Evolutionary conservation across 2,113 vertebrate species (phyloP), one percentile per base, ranked within the genome.

Genomic region (Heteronetta atricapilla): DNA sequence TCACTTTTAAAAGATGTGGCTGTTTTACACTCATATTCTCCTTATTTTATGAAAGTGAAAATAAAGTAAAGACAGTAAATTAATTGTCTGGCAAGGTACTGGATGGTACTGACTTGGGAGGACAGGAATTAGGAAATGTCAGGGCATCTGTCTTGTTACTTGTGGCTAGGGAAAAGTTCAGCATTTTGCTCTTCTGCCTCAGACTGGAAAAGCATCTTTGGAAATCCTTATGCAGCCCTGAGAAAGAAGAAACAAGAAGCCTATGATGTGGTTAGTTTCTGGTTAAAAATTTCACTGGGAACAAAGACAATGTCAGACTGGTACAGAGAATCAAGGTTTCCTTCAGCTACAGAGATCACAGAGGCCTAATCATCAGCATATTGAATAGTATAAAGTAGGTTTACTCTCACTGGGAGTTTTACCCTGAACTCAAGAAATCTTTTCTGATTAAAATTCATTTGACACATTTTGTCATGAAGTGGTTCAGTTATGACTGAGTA

Each of bases 331-430:
- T 68, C 20, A 34, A 78, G 76, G 5, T 81, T 90, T 81, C 31
- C 53, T 84, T 84, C 67, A 85, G 13, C 22, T 66, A 44, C 34
- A 69, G 70, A 72, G 80, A 72, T 92, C 26, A 79, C 8, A 12
- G 38, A 86, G 34, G 18, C 23, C 64, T 83, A 70, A 72, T 84
- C 64, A 72, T 67, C 72, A 84, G 18, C 22, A 31, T 60, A 40
- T 48, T 72, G 42, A 42, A 22, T 81, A 70, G 25, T 34, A n/a
- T 42, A 89, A 90, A 93, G 62, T 58, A 82, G 62, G 21, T 94
- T 95, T 89, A 89, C 11, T 87, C 40, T 95, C 75, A 33, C 13
- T 89, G 78, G 66, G 55, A 83, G 50, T 95, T 95, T 92, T 76
- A 68, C 18, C 25, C n/a, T 48, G 29, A 93, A 89, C 62, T n/a